Conservation (phyloP, 2,888 invertebrate genomes). For the Leptopilina syphax region DNA sequence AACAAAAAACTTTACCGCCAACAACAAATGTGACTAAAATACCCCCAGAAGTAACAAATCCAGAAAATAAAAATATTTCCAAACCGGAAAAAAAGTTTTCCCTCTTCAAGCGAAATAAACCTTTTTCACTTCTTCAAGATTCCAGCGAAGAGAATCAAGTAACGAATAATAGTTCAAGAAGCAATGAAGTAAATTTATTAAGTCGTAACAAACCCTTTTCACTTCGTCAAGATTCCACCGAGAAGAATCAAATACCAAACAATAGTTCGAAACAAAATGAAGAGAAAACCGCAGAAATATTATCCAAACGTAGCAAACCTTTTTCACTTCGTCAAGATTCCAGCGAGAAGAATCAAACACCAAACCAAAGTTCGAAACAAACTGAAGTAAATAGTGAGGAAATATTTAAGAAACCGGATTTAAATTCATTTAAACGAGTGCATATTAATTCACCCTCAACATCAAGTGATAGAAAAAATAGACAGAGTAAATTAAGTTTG, state of each 20-base stretch:
- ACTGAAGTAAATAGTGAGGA: background rate
- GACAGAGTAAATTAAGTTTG: background rate
- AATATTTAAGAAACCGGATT: slow-evolving; percentile 10
- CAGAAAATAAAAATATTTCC: slow-evolving; percentile 1
- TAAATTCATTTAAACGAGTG: background rate
- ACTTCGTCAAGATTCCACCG: background rate
- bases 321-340: background rate
- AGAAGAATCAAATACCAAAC: background rate
- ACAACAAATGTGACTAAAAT: background rate
- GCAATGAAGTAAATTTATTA: too few species aligned
- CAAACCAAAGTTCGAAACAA: too few species aligned
- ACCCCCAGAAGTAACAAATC: background rate
- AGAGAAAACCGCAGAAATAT: too few species aligned
- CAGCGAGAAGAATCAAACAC: background rate
- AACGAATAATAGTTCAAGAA: background rate
- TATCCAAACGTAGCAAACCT: background rate
- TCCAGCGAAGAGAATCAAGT: background rate
- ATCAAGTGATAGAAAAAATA: background rate
- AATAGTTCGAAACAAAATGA: background rate
- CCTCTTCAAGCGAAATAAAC: background rate
- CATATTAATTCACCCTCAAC: background rate
- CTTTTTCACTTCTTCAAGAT: background rate
- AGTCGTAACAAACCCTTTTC: background rate
- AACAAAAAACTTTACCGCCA: background rate
- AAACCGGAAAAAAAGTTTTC: slow-evolving; percentile 15